A percentile compares a stretch with the other conserved stretches of the same genome.
These are phyloP conservation scores for Empidonax traillii DNA, from an alignment of 2,113 vertebrate species.

Conservation along the genomic window DNA sequence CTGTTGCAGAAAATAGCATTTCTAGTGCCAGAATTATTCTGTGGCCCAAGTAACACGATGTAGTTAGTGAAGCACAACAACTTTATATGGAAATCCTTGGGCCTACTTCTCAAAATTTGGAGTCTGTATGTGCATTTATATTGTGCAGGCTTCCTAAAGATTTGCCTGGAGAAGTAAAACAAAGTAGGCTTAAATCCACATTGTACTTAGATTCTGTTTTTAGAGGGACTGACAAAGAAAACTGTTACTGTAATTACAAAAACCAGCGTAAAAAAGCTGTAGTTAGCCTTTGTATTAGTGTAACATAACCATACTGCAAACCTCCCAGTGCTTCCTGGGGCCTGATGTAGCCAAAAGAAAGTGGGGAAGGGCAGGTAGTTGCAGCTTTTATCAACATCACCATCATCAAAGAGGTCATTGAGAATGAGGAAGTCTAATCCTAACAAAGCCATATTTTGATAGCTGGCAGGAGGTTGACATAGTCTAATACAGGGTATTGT, in stretches of 20 bases:
- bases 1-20: neutral
- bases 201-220: neutral
- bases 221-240: neutral
- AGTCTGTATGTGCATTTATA: neutral
- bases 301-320: neutral
- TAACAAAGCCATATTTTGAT: constrained; percentile 48
- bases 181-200: neutral
- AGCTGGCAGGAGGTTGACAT: constrained; percentile 51
- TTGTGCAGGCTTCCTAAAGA: neutral
- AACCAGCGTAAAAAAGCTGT: neutral
- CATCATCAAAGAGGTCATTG: constrained; percentile 25
- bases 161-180: neutral
- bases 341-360: neutral
- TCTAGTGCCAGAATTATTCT: neutral
- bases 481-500: constrained; percentile 47
- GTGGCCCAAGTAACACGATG: neutral
- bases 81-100: neutral
- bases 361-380: neutral
- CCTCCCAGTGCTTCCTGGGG: constrained; percentile 4
- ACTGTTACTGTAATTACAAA: neutral
- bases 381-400: constrained; percentile 23
- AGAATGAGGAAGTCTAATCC: constrained; percentile 55
- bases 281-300: neutral
- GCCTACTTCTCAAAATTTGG: neutral
- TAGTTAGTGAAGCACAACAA: neutral